Evolutionary conservation across 2,888 invertebrate genomes (phyloP).

Genomic region (Caenorhabditis virilis): DNA sequence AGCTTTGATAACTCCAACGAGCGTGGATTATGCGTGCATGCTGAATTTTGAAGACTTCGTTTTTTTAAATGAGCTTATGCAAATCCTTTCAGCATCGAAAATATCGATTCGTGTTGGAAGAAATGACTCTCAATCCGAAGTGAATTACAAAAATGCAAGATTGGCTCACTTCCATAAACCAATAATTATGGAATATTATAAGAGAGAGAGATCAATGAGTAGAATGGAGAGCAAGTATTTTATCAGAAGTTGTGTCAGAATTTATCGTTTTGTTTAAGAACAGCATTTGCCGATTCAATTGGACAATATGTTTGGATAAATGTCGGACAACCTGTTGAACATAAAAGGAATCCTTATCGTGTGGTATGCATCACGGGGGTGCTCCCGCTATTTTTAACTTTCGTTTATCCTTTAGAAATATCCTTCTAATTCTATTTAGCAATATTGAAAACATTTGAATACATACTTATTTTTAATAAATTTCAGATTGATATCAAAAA

Average conservation of each 20-base stretch:
- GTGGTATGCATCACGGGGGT: constrained; percentile 39
- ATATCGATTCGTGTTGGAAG: constrained; percentile 37
- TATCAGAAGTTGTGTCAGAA: neutral
- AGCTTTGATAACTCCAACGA: neutral
- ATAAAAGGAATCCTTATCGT: constrained; percentile 35
- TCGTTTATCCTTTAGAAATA: no score
- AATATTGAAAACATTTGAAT: no score
- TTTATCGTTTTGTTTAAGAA: constrained; percentile 22
- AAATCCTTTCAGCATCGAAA: constrained; percentile 29
- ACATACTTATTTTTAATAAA: no score
- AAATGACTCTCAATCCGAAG: constrained; percentile 20
- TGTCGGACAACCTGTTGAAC: constrained; percentile 46
- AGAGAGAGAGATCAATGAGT: constrained; percentile 34
- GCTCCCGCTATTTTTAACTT: no score
- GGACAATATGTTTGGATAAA: constrained; percentile 61
- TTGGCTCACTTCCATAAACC: constrained; percentile 49
- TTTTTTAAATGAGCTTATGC: no score
- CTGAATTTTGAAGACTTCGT: neutral
- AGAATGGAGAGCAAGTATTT: constrained; percentile 46
- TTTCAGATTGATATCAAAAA: constrained; percentile 35
- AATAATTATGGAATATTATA: constrained; percentile 29
- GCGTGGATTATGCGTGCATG: neutral
- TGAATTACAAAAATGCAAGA: constrained; percentile 50
- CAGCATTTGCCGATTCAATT: constrained; percentile 54
- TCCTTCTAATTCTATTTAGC: no score